Base-by-base conservation (phyloP, 2,888 invertebrate genomes). In the Thereva nobilitata region DNA sequence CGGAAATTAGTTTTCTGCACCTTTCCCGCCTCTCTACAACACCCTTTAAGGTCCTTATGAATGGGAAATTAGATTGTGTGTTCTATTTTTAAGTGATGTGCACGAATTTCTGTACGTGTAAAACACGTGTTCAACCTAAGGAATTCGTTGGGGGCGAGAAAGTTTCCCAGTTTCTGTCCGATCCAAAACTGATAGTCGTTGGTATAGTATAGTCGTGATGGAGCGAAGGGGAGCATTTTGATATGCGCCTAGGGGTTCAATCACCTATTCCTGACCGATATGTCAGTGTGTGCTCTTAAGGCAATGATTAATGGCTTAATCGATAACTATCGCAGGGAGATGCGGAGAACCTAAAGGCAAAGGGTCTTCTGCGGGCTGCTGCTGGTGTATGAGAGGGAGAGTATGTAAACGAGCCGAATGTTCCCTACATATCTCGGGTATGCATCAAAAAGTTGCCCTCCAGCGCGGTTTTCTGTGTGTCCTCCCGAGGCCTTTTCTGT, bases 1-100 rank as follows among this genome's bases (percentile, higher is more conserved):
- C 77, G 72, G 71, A 79, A 80, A 79, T 80, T 79, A 77, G 77
- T 75, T 76, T 75, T 76, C 41, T 41, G 49, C 54, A 23, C 40
- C 38, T 38, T 52, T 38, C 42, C 12, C n/a, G n/a, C 6, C 44
- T 10, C 7, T 40, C 9, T 38, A 10, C n/a, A 55, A 44, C 12
- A 10, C 55, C 40, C 23, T 64, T 42, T 35, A 23, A 8, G 40
- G 50, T 45, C 67, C 67, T 70, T 67, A 71, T 70, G 66, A 71
- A 71, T 71, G 67, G 57, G 54, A 64, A 69, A 69, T 69, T 53
- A 67, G 67, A 44, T 52, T 45, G 53, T 52, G 41, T 41, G 57
- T 12, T 35, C 53, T 23, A 42, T 52, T 34, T 40, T 42, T 42
- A 5, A 7, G 37, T 45, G 57, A 35, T 57, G 57, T 44, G 57